These are phyloP conservation scores for Halichoeres trimaculatus DNA, from an alignment of 2,113 vertebrate species.

Conservation along the genomic window DNA sequence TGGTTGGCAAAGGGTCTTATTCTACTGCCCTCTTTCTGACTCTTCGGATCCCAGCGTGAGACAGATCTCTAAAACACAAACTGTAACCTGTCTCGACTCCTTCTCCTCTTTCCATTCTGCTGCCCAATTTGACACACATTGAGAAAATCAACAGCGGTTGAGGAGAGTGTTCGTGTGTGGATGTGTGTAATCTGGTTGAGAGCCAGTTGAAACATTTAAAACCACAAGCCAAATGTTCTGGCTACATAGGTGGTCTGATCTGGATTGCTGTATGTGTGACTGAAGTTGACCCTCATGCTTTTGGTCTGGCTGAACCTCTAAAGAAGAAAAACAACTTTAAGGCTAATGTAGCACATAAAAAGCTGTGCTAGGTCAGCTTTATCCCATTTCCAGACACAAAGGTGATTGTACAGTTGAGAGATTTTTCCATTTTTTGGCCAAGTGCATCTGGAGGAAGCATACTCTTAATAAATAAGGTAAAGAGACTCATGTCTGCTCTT, in stretches of 20 bases:
- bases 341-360: conserved; percentile 52
- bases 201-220: conserved; percentile 77
- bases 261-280: conserved; percentile 29
- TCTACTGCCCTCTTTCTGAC: conserved; percentile 8
- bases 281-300: conserved; percentile 54
- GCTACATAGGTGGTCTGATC: conserved; percentile 77
- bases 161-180: conserved; percentile 16
- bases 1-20: background rate
- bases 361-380: conserved; percentile 49
- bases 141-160: conserved; percentile 51
- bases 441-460: conserved; percentile 2
- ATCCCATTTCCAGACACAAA: background rate
- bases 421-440: conserved; percentile 22
- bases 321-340: conserved; percentile 64
- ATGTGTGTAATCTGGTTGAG: conserved; percentile 48
- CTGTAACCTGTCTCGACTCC: conserved; percentile 35
- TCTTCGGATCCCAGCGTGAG: background rate
- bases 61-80: background rate
- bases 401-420: conserved; percentile 29
- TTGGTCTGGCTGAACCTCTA: conserved; percentile 59
- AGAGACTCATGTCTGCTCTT: no score
- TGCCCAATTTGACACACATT: conserved; percentile 44
- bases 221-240: conserved; percentile 67
- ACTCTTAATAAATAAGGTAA: no score
- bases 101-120: conserved; percentile 24